Conservation (phyloP, 2,888 invertebrate species). For the Drosophila pseudotakahashii region DNA sequence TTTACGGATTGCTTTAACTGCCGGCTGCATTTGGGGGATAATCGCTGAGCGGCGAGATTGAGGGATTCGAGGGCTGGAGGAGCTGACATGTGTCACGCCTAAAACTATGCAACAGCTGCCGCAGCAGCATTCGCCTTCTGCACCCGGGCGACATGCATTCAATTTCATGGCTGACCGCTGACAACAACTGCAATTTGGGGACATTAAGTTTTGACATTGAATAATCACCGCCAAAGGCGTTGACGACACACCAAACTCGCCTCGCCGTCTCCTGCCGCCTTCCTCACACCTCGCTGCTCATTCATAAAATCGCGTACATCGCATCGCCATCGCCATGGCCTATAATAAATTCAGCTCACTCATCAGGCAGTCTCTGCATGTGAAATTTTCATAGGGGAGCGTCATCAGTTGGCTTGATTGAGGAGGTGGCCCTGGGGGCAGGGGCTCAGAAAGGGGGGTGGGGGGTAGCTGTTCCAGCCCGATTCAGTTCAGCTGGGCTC, state of each 20-base stretch:
- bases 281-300: slow-evolving; percentile 38
- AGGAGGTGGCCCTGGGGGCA: slow-evolving; percentile 18
- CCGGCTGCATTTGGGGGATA: slow-evolving; percentile 55
- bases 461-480: slow-evolving; percentile 23
- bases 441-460: neutral
- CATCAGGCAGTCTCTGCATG: slow-evolving; percentile 58
- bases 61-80: slow-evolving; percentile 23
- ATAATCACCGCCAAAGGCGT: slow-evolving; percentile 73
- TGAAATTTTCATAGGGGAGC: slow-evolving; percentile 68
- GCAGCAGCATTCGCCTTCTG: slow-evolving; percentile 9
- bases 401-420: slow-evolving; percentile 47
- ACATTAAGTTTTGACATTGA: slow-evolving; percentile 75
- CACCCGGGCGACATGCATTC: slow-evolving; percentile 52
- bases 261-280: neutral
- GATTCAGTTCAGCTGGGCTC: slow-evolving; percentile 34
- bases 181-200: slow-evolving; percentile 75
- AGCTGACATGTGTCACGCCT: slow-evolving; percentile 51
- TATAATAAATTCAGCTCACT: slow-evolving; percentile 74
- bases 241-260: slow-evolving; percentile 54
- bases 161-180: slow-evolving; percentile 73
- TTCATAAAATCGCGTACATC: slow-evolving; percentile 64
- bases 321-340: slow-evolving; percentile 55
- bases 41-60: slow-evolving; percentile 14
- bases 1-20: slow-evolving; percentile 49
- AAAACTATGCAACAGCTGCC: slow-evolving; percentile 69